Evolutionary conservation across 1,140 invertebrate species (phyloP), one percentile per base, ranked within the genome.

Genomic region (Drosophila hydei): DNA sequence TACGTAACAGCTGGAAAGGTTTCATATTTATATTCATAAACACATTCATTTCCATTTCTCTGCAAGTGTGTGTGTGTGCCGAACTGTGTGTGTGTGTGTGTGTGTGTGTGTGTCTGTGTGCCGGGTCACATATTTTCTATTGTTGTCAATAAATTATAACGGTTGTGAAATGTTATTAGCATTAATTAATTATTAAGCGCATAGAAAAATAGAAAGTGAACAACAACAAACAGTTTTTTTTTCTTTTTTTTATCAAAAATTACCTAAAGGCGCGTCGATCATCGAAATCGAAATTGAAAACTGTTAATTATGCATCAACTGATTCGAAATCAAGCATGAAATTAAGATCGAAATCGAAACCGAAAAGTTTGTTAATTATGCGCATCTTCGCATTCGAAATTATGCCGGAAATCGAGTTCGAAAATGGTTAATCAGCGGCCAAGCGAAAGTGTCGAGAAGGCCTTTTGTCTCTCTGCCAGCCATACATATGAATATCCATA

Each of bases 121-220:
- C 61, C 52, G 38, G 61, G 56, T 38, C 72, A 42, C 38, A 52
- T 77, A 75, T 80, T 85, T 85, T 87, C 77, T 77, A 81, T 75
- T 87, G 79, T 69, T 72, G 74, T 87, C 71, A 88, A 87, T 87
- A 87, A 87, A 88, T 88, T 88, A 84, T 83, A 88, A 84, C 84
- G 89, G 85, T 89, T 79, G 80, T 79, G 72, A 90, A 89, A 88
- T 87, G 83, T 79, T 83, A 90, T 90, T 90, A 89, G 89, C 89
- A 90, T 90, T 89, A 78, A 90, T 90, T 90, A 90, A 89, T 89
- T 87, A 87, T 80, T 75, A 85, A 75, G 75, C 68, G 69, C 67
- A 79, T 83, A 79, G 61, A 65, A 90, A 90, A 90, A 90, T 79
- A 90, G 89, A 90, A 90, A 90, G 89, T 90, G 68, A 71, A 27